Evolutionary conservation across 2,888 invertebrate species (phyloP), one percentile per base, ranked within the genome.

Genomic region (Hofmannophila pseudospretella): DNA sequence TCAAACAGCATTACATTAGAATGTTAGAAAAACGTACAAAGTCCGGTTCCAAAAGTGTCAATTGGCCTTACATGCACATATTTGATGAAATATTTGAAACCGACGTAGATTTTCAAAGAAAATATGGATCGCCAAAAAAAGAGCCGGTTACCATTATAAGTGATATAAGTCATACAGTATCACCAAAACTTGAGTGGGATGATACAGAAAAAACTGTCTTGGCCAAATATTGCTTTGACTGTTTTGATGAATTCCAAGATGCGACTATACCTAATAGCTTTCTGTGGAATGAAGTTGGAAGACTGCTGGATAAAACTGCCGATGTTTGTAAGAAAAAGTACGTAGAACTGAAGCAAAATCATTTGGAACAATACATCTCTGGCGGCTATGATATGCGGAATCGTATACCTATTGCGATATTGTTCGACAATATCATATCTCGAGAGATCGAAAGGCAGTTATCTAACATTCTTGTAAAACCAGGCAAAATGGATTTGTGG

Each of bases 271-370:
- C 85, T 0, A 62, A 79, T n/a, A 63, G 56, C 34, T 85, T 82
- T 39, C 54, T 85, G 1, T 86, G 86, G 86, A 74, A 60, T 3
- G 86, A 86, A 64, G 68, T 86, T 3, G 77, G 82, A 0, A 58
- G 82, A 19, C 45, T 82, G 2, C 36, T 86, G 1, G 74, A 79
- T 26, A 78, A 75, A 46, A 61, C 57, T 14, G 61, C 80, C 1
- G 73, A 78, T 0, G 42, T 25, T 1, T 86, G 86, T 36, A 67
- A 69, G 31, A 35, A 49, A 4, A 76, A 75, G 31, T 81, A 65
- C 42, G 50, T 55, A 4, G 63, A 75, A 33, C 39, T 85, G 19
- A 72, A 62, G 36, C 44, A 44, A 1, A 53, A 43, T 2, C 85
- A 86, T 57, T 53, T 79, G 10, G 51, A 68, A 0, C 60, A 52